Evolutionary conservation across 2,797 vertebrate genomes (phyloP).

Genomic region (Poecile montanus): DNA sequence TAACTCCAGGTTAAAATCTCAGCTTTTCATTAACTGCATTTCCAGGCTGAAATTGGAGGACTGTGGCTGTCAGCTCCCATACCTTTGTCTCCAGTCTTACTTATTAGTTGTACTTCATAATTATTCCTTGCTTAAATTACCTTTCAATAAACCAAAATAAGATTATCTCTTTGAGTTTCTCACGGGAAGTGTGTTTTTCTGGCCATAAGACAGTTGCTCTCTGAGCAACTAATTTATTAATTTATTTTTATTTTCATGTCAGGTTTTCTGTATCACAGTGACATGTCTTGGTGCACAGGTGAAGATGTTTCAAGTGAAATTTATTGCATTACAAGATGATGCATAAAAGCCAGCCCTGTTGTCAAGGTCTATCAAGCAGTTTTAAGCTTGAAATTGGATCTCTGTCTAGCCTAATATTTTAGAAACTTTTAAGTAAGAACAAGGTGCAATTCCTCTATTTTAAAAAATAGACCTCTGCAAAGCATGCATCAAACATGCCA

Average conservation of each 20-base stretch:
- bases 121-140: conserved; percentile 32
- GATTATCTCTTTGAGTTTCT: background rate
- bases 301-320: background rate
- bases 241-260: background rate
- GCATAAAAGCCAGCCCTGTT: background rate
- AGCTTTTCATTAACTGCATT: conserved; percentile 16
- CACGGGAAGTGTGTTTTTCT: background rate
- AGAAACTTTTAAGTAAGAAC: background rate
- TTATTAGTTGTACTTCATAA: background rate
- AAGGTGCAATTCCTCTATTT: background rate
- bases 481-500: background rate
- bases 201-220: background rate
- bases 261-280: background rate
- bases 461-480: background rate
- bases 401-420: background rate
- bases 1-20: conserved; percentile 11
- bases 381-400: background rate
- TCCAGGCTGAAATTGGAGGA: background rate
- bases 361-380: background rate
- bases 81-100: background rate
- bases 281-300: background rate
- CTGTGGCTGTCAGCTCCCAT: background rate
- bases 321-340: background rate
- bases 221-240: background rate
- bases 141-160: conserved; percentile 15